These are phyloP conservation scores for Scaptodrosophila lebanonensis DNA, from an alignment of 1,140 invertebrate genomes.

Conservation along the genomic window DNA sequence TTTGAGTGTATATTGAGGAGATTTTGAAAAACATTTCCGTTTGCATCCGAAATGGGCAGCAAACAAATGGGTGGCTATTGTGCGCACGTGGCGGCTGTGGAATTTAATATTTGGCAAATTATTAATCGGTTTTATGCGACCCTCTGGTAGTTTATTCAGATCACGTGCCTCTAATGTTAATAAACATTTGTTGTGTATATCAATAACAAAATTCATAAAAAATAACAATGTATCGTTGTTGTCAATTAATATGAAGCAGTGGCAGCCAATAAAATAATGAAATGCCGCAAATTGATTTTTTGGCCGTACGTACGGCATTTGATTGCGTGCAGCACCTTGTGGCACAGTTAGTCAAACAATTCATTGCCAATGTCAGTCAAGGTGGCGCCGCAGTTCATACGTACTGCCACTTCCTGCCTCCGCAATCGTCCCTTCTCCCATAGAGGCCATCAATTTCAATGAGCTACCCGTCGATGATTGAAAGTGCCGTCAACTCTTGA, in stretches of 20 bases:
- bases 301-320: conserved; percentile 49
- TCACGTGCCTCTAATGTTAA: conserved; percentile 66
- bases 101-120: neutral
- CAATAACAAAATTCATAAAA: conserved; percentile 54
- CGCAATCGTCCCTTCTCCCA: conserved; percentile 11
- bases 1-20: conserved; percentile 1
- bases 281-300: conserved; percentile 66
- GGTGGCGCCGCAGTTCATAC: conserved; percentile 20
- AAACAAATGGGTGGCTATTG: conserved; percentile 17
- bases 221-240: conserved; percentile 15
- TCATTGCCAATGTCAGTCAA: conserved; percentile 24
- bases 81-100: neutral
- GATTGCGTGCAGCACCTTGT: too few relatives aligned
- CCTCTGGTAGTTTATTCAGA: conserved; percentile 28
- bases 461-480: conserved; percentile 39
- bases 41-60: conserved; percentile 15
- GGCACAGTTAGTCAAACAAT: too few relatives aligned
- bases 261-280: conserved; percentile 50
- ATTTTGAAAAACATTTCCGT: conserved; percentile 18
- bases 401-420: conserved; percentile 16
- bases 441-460: conserved; percentile 56
- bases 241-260: conserved; percentile 62
- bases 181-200: conserved; percentile 45
- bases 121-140: neutral
- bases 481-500: conserved; percentile 38